Percentiles rank a stretch among this genome's conserved stretches.
Evolutionary conservation across 2,888 invertebrate species (phyloP).

Genomic region (Clivina fossor): DNA sequence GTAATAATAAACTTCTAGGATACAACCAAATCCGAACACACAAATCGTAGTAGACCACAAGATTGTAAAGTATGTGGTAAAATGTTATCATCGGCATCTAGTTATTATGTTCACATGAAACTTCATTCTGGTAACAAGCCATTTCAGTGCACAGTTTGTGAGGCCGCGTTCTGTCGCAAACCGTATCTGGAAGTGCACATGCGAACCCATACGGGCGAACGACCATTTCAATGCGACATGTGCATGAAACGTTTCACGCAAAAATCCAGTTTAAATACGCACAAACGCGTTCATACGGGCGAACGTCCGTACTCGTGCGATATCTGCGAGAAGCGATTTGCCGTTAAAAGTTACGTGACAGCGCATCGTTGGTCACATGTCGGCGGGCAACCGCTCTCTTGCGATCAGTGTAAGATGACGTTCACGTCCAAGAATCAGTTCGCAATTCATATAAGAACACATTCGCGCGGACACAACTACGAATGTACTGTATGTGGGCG

Average conservation of each 20-base stretch:
- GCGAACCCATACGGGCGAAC: conserved; percentile 77
- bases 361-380: conserved; percentile 82
- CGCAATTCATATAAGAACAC: conserved; percentile 74
- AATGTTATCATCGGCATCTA: conserved; percentile 74
- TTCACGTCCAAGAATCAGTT: conserved; percentile 76
- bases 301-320: conserved; percentile 78
- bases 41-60: no score
- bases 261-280: conserved; percentile 79
- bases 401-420: conserved; percentile 71
- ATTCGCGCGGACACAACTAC: conserved; percentile 68
- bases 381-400: conserved; percentile 72
- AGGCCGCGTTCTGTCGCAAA: conserved; percentile 78
- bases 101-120: conserved; percentile 82
- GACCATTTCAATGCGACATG: conserved; percentile 73
- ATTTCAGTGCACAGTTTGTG: conserved; percentile 75
- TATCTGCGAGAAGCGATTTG: conserved; percentile 77
- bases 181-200: conserved; percentile 80
- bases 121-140: conserved; percentile 79
- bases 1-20: no score
- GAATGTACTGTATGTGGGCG: conserved; percentile 75
- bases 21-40: no score
- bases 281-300: conserved; percentile 79
- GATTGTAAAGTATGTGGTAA: conserved; percentile 79
- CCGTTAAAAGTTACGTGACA: conserved; percentile 78
- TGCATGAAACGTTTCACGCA: conserved; percentile 79